Percentiles rank a stretch among this genome's conserved stretches.
Evolutionary conservation across 1,140 invertebrate species (phyloP).

Genomic region (Sinella curviseta): DNA sequence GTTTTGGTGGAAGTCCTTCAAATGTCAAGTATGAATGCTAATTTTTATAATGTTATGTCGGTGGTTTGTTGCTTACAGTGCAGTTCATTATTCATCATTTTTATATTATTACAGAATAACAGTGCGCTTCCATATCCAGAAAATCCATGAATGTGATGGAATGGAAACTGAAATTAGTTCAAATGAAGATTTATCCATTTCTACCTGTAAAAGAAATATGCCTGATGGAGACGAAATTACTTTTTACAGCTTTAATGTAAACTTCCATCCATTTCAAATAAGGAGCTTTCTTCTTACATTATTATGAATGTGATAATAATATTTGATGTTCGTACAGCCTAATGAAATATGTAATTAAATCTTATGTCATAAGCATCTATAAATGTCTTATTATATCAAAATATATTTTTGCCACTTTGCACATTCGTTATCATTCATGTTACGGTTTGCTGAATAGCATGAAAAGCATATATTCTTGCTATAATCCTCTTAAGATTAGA

Average conservation of each 20-base stretch:
- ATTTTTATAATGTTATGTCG: neutral
- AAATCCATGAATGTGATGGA: conserved; percentile 48
- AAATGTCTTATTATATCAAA: too few species aligned
- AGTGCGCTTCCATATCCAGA: conserved; percentile 49
- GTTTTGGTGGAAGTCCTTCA: conserved; percentile 52
- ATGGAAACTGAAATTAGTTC: conserved; percentile 40
- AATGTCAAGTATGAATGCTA: conserved; percentile 38
- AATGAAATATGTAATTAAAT: too few species aligned
- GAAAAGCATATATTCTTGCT: too few species aligned
- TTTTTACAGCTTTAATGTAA: conserved; percentile 28
- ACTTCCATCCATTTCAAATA: conserved; percentile 49
- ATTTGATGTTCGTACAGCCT: too few species aligned
- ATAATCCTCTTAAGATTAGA: too few species aligned
- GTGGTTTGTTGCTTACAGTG: neutral
- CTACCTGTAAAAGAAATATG: neutral
- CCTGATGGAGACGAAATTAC: neutral
- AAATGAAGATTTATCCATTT: neutral
- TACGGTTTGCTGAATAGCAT: too few species aligned
- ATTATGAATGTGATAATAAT: too few species aligned
- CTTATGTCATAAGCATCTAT: too few species aligned
- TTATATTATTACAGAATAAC: conserved; percentile 42
- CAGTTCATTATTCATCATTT: too few species aligned
- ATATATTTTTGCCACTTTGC: too few species aligned
- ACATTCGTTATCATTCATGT: too few species aligned
- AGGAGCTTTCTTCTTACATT: too few species aligned